Conservation (phyloP, 2,888 invertebrate genomes). For the Hemicrepidius hirtus region DNA sequence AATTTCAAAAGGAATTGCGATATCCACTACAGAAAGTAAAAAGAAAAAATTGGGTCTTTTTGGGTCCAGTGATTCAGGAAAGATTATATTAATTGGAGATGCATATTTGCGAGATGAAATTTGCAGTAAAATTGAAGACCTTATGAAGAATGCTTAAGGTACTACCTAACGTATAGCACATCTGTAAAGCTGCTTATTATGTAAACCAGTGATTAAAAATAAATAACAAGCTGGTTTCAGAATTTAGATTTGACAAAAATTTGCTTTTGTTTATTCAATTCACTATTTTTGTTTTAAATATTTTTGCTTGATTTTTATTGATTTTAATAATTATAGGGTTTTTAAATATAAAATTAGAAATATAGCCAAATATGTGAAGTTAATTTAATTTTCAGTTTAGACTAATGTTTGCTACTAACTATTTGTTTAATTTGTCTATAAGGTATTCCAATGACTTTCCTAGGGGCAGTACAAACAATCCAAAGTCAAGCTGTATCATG, state of each 20-base stretch:
- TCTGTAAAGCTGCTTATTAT: too few relatives aligned
- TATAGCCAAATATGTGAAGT: too few relatives aligned
- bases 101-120: slow-evolving; percentile 64
- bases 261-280: too few relatives aligned
- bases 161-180: background rate
- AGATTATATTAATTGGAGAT: slow-evolving; percentile 74
- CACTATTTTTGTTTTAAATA: background rate
- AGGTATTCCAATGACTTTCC: too few relatives aligned
- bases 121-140: slow-evolving; percentile 67
- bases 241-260: too few relatives aligned
- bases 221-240: too few relatives aligned
- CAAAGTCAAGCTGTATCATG: too few relatives aligned
- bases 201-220: too few relatives aligned
- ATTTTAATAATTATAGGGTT: background rate
- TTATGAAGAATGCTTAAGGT: slow-evolving; percentile 59
- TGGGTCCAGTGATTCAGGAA: slow-evolving; percentile 77
- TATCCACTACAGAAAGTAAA: slow-evolving; percentile 75
- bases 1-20: slow-evolving; percentile 82
- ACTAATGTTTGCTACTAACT: too few relatives aligned
- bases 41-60: slow-evolving; percentile 80
- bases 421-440: too few relatives aligned
- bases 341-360: background rate
- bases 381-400: too few relatives aligned
- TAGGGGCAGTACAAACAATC: too few relatives aligned
- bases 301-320: background rate